Conservation (phyloP, 2,888 invertebrate species). For the Thumatha senex region DNA sequence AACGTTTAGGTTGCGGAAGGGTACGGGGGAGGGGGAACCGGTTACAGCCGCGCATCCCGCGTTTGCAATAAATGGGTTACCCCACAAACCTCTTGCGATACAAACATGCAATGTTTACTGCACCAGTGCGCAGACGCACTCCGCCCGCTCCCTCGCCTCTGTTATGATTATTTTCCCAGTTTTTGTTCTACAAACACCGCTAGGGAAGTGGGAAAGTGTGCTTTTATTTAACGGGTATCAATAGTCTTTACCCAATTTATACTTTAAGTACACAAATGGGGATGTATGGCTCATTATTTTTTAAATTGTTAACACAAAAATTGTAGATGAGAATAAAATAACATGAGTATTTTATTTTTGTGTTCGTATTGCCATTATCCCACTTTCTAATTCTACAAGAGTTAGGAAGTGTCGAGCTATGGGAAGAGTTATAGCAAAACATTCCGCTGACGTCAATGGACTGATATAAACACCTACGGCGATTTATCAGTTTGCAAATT, state of each 20-base stretch:
- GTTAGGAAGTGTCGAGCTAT: slow-evolving; percentile 22
- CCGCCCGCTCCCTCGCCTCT: slow-evolving; percentile 23
- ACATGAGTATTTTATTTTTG: background rate
- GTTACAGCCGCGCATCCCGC: slow-evolving; percentile 60
- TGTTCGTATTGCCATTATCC: slow-evolving; percentile 2
- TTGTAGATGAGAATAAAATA: background rate
- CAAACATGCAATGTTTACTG: slow-evolving; percentile 50
- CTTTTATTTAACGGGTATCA: slow-evolving; percentile 10
- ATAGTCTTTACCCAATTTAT: slow-evolving; percentile 4
- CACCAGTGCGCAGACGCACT: slow-evolving; percentile 22
- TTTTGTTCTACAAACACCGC: slow-evolving; percentile 16
- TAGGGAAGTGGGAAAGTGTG: slow-evolving; percentile 17
- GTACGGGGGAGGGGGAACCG: slow-evolving; percentile 56
- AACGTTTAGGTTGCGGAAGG: slow-evolving; percentile 42
- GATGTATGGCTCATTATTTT: background rate
- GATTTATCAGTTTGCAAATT: slow-evolving; percentile 55
- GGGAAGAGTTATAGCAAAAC: slow-evolving; percentile 6
- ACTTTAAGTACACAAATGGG: background rate
- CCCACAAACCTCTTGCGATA: slow-evolving; percentile 81
- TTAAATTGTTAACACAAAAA: background rate
- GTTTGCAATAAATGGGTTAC: slow-evolving; percentile 77
- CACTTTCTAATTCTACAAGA: slow-evolving; percentile 9
- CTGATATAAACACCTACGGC: slow-evolving; percentile 40
- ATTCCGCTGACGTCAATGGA: slow-evolving; percentile 44
- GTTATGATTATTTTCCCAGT: slow-evolving; percentile 23